Conservation (phyloP, 2,888 invertebrate genomes). For the Oconnorella tubifera region DNA sequence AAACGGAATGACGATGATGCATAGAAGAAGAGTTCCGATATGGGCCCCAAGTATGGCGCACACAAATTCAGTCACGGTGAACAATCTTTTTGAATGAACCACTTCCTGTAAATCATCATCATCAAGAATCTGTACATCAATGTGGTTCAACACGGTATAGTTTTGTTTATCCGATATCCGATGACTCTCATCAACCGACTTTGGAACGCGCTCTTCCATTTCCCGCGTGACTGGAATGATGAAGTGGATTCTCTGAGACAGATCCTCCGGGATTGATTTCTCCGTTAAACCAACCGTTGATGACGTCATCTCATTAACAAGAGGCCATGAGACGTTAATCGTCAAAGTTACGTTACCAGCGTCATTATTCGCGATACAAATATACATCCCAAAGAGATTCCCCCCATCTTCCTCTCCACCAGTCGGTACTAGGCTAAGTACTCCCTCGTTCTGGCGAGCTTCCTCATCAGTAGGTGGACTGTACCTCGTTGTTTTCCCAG, state of each 20-base stretch:
- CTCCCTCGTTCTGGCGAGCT: conserved; percentile 39
- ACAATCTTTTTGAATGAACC: conserved; percentile 31
- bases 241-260: no score
- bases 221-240: no score
- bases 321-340: conserved; percentile 51
- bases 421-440: conserved; percentile 34
- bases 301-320: no score
- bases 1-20: conserved; percentile 41
- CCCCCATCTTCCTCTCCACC: conserved; percentile 8
- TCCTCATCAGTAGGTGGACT: conserved; percentile 39
- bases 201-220: neutral
- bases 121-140: no score
- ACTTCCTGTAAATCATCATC: neutral
- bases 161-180: neutral
- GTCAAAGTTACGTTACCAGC: conserved; percentile 54
- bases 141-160: conserved; percentile 9
- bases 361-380: conserved; percentile 52
- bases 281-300: no score
- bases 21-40: conserved; percentile 48
- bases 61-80: conserved; percentile 48
- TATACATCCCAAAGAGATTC: conserved; percentile 41
- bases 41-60: conserved; percentile 54
- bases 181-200: neutral
- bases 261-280: no score
- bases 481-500: conserved; percentile 43